phyloP scores from a whole-genome alignment of 2,113 vertebrate genomes.

The Aegotheles bennettii region DNA sequence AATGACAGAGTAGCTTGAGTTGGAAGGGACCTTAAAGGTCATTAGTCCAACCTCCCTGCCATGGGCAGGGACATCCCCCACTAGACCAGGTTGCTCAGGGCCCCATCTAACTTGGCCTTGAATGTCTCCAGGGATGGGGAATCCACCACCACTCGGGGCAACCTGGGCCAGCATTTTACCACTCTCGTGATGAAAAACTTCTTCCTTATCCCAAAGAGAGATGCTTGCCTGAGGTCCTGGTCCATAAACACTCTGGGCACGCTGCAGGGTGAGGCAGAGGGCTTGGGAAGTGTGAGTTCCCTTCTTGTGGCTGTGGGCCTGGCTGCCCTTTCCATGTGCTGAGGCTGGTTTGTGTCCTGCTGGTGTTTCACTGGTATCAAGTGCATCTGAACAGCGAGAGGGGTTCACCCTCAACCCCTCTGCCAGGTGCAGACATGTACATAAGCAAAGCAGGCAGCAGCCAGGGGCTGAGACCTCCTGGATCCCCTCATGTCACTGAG shows the following conservation, averaged over 20 bases:
- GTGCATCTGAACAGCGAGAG: not conserved
- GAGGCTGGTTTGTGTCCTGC: not conserved
- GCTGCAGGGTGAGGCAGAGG: accelerated
- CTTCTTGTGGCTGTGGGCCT: not conserved
- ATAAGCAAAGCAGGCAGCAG: not conserved
- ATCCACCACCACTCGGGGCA: too few relatives aligned
- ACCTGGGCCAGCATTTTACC: too few relatives aligned
- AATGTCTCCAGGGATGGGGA: too few relatives aligned
- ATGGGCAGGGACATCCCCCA: too few relatives aligned
- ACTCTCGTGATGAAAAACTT: too few relatives aligned
- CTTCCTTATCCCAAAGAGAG: too few relatives aligned
- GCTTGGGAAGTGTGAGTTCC: not conserved
- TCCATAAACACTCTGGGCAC: not conserved
- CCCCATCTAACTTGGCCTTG: too few relatives aligned
- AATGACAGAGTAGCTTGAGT: too few relatives aligned
- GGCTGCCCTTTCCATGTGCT: not conserved
- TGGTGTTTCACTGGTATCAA: not conserved
- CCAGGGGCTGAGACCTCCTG: not conserved
- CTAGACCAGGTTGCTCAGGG: too few relatives aligned
- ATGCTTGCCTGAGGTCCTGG: not conserved
- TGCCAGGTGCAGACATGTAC: not conserved
- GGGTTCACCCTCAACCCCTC: not conserved
- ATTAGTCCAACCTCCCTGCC: too few relatives aligned
- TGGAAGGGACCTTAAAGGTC: too few relatives aligned
- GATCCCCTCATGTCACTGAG: not conserved